These are phyloP conservation scores for Tanypteryx hageni DNA, from an alignment of 2,888 invertebrate genomes.

Conservation along the genomic window DNA sequence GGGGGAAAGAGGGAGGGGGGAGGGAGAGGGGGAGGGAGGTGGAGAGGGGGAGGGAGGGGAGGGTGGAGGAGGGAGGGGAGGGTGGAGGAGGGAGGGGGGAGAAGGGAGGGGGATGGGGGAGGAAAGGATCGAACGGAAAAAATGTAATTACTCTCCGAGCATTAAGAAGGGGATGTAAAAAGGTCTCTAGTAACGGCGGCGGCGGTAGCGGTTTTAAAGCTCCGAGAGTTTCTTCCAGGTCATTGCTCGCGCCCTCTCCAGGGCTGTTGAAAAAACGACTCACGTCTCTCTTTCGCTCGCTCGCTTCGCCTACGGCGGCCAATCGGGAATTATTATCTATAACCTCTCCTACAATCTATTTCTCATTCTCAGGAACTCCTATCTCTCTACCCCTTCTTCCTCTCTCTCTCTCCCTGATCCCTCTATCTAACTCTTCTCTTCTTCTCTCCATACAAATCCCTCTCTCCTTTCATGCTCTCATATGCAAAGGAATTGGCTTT, in stretches of 20 bases:
- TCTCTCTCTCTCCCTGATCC: too few species aligned
- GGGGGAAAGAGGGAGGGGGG: too few species aligned
- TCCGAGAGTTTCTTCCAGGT: constrained; percentile 20
- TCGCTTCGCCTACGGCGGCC: background rate
- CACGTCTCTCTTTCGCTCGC: background rate
- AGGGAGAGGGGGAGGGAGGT: background rate
- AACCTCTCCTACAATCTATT: too few species aligned
- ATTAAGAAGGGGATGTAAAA: too few species aligned
- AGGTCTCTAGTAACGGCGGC: background rate
- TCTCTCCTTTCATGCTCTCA: too few species aligned
- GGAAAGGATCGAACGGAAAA: too few species aligned
- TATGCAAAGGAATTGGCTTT: too few species aligned
- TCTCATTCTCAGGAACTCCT: too few species aligned
- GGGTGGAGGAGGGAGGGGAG: background rate
- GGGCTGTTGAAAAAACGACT: background rate
- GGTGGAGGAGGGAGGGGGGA: background rate
- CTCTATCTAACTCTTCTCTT: too few species aligned
- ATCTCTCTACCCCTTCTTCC: too few species aligned
- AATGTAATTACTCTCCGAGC: background rate
- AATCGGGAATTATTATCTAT: too few species aligned
- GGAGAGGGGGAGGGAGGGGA: background rate
- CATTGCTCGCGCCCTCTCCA: constrained; percentile 16
- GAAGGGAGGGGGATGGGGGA: background rate
- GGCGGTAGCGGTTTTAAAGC: constrained; percentile 30
- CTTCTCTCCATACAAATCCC: too few species aligned